Evolutionary conservation across 2,888 invertebrate species (phyloP), one percentile per base, ranked within the genome.

Genomic region (Drosophila barbarae): DNA sequence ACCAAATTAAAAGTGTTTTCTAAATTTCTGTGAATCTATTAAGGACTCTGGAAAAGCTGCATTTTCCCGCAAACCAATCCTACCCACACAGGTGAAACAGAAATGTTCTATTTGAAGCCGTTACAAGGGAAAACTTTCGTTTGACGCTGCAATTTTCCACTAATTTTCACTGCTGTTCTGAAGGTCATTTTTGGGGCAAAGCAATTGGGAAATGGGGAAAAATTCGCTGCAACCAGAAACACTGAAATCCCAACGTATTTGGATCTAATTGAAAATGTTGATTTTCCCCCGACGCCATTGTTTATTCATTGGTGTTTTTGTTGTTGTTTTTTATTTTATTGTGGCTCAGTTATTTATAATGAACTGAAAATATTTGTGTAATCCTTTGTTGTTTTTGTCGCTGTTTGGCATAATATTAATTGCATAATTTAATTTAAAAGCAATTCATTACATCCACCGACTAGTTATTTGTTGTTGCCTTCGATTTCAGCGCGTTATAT

Each of bases 381-480:
- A 69, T 60, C 53, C 57, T 32, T 28, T 63, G 42, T 64, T 35
- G 26, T 26, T 42, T 13, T 60, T 47, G 23, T 44, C 59, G 32
- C 50, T 63, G 34, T 60, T 46, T 49, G 47, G 54, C 47, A 58
- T 53, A 54, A 69, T 67, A 66, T 74, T 61, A 74, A 76, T 81
- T 67, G 67, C 47, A 63, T 71, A 71, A 76, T 78, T 76, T 53
- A 67, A 68, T 54, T 69, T 68, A 60, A 67, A 73, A 59, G 56
- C 60, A 77, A 77, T 75, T 66, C 35, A 66, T 68, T 41, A 67
- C 47, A 46, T 47, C 54, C 54, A 44, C 50, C 53, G 15, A 44
- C 12, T 44, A 36, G 21, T 26, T 42, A 28, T 34, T 39, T n/a
- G 35, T 49, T 66, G 41, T 10, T 35, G 49, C 28, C 18, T 18